Base-by-base conservation (phyloP, 2,888 invertebrate species). In the Auanema freiburgensis region DNA sequence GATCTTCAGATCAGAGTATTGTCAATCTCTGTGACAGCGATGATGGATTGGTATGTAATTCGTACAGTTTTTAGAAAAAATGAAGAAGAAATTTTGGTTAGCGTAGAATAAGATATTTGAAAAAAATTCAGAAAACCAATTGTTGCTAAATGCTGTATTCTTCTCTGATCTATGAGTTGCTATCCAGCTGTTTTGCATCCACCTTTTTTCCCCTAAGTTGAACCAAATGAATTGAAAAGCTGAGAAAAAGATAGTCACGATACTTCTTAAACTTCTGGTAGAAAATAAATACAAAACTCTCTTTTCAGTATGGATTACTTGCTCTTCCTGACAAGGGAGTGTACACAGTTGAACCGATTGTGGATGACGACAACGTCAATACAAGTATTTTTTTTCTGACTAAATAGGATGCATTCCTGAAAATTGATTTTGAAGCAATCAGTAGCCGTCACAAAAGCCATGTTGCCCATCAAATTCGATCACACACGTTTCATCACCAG, bases 21-120 rank as follows among this genome's bases (percentile, higher is more conserved):
- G 79, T 81, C 65, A 80, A 80, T 63, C 60, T 81, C 42, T 80
- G 80, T 60, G 80, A 80, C 53, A 62, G 63, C 23, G 71, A 80
- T 52, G 75, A 76, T 42, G 79, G 80, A 63, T 58, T 80, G 72
- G 80, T 80, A 43, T 60, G 76, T 69, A 21, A 11, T 46, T 46
- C 46, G 46, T 18, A 46, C 21, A 46, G 21, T 46, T 46, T 21
- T 18, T 46, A 46, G 16, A 21, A 46, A 46, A 46, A 46, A 8
- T 46, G 23, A 21, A 10, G 43, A 46, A 21, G 46, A 46, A 46
- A 46, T 16, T 10, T 3, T 10, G 6, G 46, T 46, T 18, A 3
- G 3, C 3, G 46, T 16, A 21, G 21, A 18, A 16, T 18, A 46
- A 46, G 16, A 46, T 46, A 10, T 46, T 5, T 16, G 46, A 46